These are phyloP conservation scores for Isoperla grammatica DNA, from an alignment of 2,888 invertebrate genomes.

Conservation along the genomic window DNA sequence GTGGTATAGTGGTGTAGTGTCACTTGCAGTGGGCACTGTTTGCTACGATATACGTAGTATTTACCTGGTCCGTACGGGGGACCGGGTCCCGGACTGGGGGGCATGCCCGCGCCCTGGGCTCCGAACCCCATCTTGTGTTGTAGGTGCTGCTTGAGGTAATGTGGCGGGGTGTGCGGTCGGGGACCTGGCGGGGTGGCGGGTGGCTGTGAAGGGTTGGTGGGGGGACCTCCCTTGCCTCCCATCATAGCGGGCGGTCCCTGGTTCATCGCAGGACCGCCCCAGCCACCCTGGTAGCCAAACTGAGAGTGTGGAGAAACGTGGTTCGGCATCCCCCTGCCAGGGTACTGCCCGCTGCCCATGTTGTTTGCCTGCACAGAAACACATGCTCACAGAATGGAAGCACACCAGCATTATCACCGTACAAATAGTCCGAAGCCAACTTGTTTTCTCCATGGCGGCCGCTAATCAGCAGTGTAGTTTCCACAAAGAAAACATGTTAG, in stretches of 20 bases:
- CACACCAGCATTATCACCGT: too few relatives aligned
- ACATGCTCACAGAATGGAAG: too few relatives aligned
- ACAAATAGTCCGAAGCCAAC: too few relatives aligned
- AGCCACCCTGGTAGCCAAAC: slow-evolving; percentile 42
- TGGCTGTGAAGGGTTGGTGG: slow-evolving; percentile 26
- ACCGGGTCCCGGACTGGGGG: slow-evolving; percentile 53
- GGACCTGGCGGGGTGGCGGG: slow-evolving; percentile 31
- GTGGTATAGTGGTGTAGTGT: too few relatives aligned
- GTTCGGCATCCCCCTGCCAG: slow-evolving; percentile 51
- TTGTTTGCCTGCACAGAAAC: slow-evolving; percentile 37
- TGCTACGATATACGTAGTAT: slow-evolving; percentile 22
- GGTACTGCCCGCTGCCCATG: slow-evolving; percentile 43
- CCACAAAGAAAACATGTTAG: too few relatives aligned
- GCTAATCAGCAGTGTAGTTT: too few relatives aligned
- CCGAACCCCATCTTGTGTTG: slow-evolving; percentile 65
- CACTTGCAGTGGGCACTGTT: too few relatives aligned
- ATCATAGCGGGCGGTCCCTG: slow-evolving; percentile 34
- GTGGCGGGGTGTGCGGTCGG: slow-evolving; percentile 50
- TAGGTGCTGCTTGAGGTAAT: slow-evolving; percentile 62
- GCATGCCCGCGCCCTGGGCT: slow-evolving; percentile 50
- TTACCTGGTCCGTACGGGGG: slow-evolving; percentile 38
- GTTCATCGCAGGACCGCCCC: slow-evolving; percentile 36
- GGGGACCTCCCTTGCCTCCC: slow-evolving; percentile 30
- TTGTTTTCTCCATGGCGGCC: too few relatives aligned
- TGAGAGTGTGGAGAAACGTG: slow-evolving; percentile 48